Percentiles rank a stretch among this genome's conserved stretches.
These are phyloP conservation scores for Saturnia japonica DNA, from an alignment of 2,888 invertebrate species.

Conservation along the genomic window DNA sequence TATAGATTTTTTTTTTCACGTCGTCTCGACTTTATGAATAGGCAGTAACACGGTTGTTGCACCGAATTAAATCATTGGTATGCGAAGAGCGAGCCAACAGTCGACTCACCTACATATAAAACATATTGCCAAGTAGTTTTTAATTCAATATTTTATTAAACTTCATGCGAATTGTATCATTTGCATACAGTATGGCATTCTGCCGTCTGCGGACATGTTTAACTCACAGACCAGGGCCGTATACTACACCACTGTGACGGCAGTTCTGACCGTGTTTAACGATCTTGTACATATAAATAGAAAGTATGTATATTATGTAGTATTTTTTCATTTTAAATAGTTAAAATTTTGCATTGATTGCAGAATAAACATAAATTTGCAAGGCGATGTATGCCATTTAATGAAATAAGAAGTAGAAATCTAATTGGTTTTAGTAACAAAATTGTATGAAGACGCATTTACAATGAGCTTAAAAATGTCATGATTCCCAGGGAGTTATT, in stretches of 20 bases:
- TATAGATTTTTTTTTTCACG: slow-evolving; percentile 12
- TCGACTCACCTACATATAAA: slow-evolving; percentile 10
- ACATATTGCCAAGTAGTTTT: slow-evolving; percentile 6
- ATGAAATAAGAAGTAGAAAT: not conserved
- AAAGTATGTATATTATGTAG: not conserved
- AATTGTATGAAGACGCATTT: not conserved
- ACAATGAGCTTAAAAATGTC: not conserved
- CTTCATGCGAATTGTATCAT: slow-evolving; percentile 4
- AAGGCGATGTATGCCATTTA: not conserved
- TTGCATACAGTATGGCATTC: slow-evolving; percentile 12
- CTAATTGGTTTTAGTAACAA: not conserved
- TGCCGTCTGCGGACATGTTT: not conserved
- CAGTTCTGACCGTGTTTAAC: not conserved
- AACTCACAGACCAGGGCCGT: not conserved
- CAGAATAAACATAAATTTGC: not conserved
- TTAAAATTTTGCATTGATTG: not conserved
- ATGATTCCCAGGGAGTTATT: not conserved
- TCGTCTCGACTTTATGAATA: slow-evolving; percentile 17
- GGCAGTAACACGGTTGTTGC: slow-evolving; percentile 27
- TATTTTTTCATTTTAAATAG: not conserved
- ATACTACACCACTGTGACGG: not conserved
- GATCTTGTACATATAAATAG: not conserved
- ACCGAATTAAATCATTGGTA: slow-evolving; percentile 25
- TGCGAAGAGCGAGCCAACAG: slow-evolving; percentile 11
- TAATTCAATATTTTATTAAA: slow-evolving; percentile 12